phyloP scores from a whole-genome alignment of 2,888 invertebrate species.

The Patella pellucida region DNA sequence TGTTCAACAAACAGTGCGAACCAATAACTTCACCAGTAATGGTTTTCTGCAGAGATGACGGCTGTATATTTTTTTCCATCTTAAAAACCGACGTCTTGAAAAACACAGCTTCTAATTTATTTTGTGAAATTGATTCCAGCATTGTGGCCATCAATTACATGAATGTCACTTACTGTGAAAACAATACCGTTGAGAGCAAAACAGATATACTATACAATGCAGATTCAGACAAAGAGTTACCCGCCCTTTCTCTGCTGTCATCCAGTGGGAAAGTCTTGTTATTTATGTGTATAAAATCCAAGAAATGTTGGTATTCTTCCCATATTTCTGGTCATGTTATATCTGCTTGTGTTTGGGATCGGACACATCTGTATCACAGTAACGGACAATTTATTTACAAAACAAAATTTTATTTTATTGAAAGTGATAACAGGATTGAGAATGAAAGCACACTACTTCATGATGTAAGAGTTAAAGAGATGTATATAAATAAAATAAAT shows the following conservation, averaged over 20 bases:
- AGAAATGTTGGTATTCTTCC: slow-evolving; percentile 1
- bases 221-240: not conserved
- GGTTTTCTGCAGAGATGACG: not conserved
- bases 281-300: not conserved
- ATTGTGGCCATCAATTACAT: not conserved
- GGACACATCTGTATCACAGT: not conserved
- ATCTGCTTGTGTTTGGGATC: not conserved
- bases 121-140: not conserved
- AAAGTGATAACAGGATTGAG: not conserved
- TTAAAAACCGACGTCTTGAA: not conserved
- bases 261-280: not conserved
- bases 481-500: not conserved
- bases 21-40: not conserved
- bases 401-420: slow-evolving; percentile 4
- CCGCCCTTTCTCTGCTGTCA: not conserved
- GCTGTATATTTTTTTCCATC: not conserved
- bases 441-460: not conserved
- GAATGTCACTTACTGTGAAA: not conserved
- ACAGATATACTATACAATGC: not conserved
- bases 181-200: not conserved
- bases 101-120: not conserved
- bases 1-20: not conserved
- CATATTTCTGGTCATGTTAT: not conserved
- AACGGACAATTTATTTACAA: slow-evolving; percentile 1
- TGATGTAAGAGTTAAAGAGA: not conserved